Base-by-base conservation (phyloP, 2,888 invertebrate genomes). In the Sarcophaga caerulescens region DNA sequence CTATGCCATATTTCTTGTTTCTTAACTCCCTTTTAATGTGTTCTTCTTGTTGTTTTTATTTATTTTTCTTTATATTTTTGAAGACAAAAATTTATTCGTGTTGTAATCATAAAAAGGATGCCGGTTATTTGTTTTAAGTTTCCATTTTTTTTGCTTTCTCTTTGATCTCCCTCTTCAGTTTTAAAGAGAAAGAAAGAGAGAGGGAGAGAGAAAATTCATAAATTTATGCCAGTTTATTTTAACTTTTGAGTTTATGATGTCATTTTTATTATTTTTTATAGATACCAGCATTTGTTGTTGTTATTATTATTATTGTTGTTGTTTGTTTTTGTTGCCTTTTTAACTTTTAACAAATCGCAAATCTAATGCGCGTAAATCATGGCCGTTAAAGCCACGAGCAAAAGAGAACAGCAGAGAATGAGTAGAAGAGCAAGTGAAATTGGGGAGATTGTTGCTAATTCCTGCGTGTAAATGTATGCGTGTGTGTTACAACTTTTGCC, bases 311-410 rank as follows among this genome's bases (percentile, higher is more conserved):
- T 23, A 3, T n/a, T 47, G 14, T 47, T 47, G 47, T 47, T 47
- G 12, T 68, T 59, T 25, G 4, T 14, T 52, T 1, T 52, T 52
- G 52, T 52, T 52, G 52, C 52, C 44, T 14, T 17, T 73, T 60
- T 57, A 8, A 57, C 52, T 66, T 68, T 44, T 25, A 68, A 66
- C 70, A 85, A 75, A 81, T 65, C 66, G 74, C 78, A 85, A 78
- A 70, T 79, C 23, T 79, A 71, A 81, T 82, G 75, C 79, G 79
- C 76, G 59, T 85, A 80, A 80, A 83, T 85, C 57, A 80, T 63
- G 81, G n/a, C 52, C 35, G 44, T 71, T 77, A 52, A 52, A 52
- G 17, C 17, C 17, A 52, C 12, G 2, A 47, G 10, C 17, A 52
- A 52, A 52, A 17, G 1, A 3, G 17, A 14, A 52, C 0, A 52